Base-by-base conservation (phyloP, 2,113 vertebrate genomes). In the Apteryx owenii region DNA sequence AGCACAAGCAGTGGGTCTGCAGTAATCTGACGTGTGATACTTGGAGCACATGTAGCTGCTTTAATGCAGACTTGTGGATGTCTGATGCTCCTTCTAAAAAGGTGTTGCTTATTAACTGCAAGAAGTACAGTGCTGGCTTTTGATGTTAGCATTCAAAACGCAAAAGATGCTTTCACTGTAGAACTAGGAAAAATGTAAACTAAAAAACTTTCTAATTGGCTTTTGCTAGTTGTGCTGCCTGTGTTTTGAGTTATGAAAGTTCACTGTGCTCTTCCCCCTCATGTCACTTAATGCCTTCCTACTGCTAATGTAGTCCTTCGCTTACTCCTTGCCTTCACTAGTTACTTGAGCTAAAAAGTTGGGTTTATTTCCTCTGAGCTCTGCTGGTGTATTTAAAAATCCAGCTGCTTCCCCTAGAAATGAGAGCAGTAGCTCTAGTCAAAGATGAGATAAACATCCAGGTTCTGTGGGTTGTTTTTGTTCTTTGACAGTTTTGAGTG, bases 221-320 rank as follows among this genome's bases (percentile, higher is more conserved):
- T 58, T 65, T 42, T 29, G 7, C 54, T 51, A 64, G 29, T 6
- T 13, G 31, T 13, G 31, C 38, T 90, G 8, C 12, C 76, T 1
- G 2, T 18, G 4, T 0, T 65, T 51, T 64, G 13, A 3, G 6
- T 54, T 81, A 62, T 22, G 68, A 29, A 42, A 88, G n/a, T 10
- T 33, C 5, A 26, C 1, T 1, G 0, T 4, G 81, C 64, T 60
- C 3, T 50, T 79, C 19, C 2, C 11, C 51, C 8, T 85, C 25
- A 72, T 6, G 18, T 48, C 3, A 1, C 6, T 54, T 92, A 5
- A 9, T 68, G 9, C 9, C 75, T 69, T 69, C 28, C 9, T 2
- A 22, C 60, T 71, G 12, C 3, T 46, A 16, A 16, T 1, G 69
- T 56, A 31, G 10, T 25, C 16, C 6, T 70, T 70, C 23, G 10